Conservation (phyloP, 2,888 invertebrate species). For the Sclerodermus sp. region DNA sequence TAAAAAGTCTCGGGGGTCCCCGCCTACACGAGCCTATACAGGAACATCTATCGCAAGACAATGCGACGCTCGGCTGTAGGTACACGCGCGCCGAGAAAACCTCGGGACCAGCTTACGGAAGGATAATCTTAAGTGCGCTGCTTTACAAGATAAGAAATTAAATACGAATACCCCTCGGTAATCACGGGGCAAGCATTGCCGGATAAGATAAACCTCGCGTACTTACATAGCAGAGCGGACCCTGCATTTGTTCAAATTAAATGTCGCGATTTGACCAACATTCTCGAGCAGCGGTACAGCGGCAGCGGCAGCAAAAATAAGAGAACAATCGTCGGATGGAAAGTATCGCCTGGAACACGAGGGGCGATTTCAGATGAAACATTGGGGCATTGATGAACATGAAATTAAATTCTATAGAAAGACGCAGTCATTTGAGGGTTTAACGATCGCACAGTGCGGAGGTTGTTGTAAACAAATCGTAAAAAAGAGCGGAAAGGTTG, state of each 20-base stretch:
- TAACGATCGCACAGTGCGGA: constrained; percentile 25
- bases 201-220: constrained; percentile 41
- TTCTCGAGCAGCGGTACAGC: no score
- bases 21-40: constrained; percentile 41
- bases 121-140: constrained; percentile 51
- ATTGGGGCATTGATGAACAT: constrained; percentile 15
- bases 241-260: constrained; percentile 8
- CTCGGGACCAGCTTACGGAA: constrained; percentile 21
- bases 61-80: constrained; percentile 22
- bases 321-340: no score
- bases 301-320: no score
- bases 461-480: constrained; percentile 54
- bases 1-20: constrained; percentile 33
- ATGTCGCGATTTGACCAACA: no score
- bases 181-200: constrained; percentile 35
- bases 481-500: constrained; percentile 35
- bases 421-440: constrained; percentile 33
- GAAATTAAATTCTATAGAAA: constrained; percentile 29
- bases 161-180: constrained; percentile 41
- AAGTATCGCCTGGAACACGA: no score
- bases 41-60: constrained; percentile 23
- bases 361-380: no score
- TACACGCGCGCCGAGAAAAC: constrained; percentile 22
- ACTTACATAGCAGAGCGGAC: constrained; percentile 21
- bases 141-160: constrained; percentile 55